Evolutionary conservation across 2,113 vertebrate genomes (phyloP), one percentile per base, ranked within the genome.

Genomic region (Polypterus senegalus): DNA sequence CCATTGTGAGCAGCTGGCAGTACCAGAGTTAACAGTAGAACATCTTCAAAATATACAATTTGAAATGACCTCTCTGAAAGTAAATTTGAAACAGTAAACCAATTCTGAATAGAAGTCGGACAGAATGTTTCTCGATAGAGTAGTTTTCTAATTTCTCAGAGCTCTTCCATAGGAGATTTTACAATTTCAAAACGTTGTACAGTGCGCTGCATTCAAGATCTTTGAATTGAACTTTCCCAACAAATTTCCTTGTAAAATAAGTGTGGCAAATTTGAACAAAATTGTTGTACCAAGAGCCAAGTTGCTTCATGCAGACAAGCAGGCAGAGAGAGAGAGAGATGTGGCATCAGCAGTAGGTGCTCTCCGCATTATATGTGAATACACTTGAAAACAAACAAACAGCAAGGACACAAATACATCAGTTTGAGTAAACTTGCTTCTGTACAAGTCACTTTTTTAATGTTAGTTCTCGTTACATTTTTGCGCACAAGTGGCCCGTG

Each of bases 241-340:
- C 74, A 73, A 77, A 67, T 73, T 77, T 67, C 67, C 81, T 76
- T 64, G 75, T 74, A 75, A 76, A 76, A 70, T 68, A 62, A 79
- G 71, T 72, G 27, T 27, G 27, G 27, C 27, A 27, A 27, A 27
- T 27, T 27, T 27, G 27, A 27, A 27, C 27, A 27, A 27, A 27
- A 77, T 63, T 72, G 73, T 69, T 74, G 70, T 71, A 75, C 64
- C 69, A 73, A 73, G 52, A 69, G 67, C 70, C 66, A 72, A 81
- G 71, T 72, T 75, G 77, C 66, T 59, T 74, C 52, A 69, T 69
- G 77, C 74, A 73, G 5, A 66, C 65, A 76, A 69, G 74, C 70
- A 69, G 69, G 69, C 70, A 72, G 71, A 80, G 63, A 74, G 73
- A 67, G 70, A 61, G 61, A 72, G 11, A 48, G 64, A 71, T 66